Evolutionary conservation across 2,113 vertebrate species (phyloP), one percentile per base, ranked within the genome.

Genomic region (Ptilonorhynchus violaceus): DNA sequence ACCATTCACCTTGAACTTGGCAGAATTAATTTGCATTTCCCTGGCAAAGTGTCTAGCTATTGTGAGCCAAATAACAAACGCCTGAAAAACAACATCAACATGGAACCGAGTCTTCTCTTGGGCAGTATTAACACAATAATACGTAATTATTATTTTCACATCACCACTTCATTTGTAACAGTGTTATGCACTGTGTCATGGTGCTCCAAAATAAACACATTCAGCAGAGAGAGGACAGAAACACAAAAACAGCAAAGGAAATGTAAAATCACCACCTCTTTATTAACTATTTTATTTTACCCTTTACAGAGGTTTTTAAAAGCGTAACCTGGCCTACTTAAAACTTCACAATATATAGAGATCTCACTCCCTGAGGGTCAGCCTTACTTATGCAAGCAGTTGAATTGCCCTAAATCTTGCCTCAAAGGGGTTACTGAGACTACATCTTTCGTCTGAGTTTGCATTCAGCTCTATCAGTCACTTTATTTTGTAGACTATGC

Each of bases 111-210:
- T 35, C 73, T 78, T 92, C 69, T 78, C 37, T 91, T 76, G 64
- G 58, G 80, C 83, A 84, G 37, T 3, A 69, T 53, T 67, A 92
- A 46, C n/a, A 41, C 13, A 63, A 39, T 6, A 20, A n/a, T 63
- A 83, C 0, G 13, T 47, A 91, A 97, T 92, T 78, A 77, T 67
- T 77, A 86, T 81, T 88, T 92, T 83, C 72, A 81, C 64, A 68
- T 95, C 88, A 89, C n/a, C 76, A 90, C 55, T 85, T 93, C 33
- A 88, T 92, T 95, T 81, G 49, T 94, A 67, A 88, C 49, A 62
- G 49, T 25, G 22, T 44, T 83, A 70, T 2, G n/a, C 0, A 1
- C 60, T 77, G 46, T 33, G 33, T 84, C 42, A 60, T 7, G 37
- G 47, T 27, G 46, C 73, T 84, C 76, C 90, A 92, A 87, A 93